Base-by-base conservation (phyloP, 2,113 vertebrate genomes). In the Hydrolagus affinis region DNA sequence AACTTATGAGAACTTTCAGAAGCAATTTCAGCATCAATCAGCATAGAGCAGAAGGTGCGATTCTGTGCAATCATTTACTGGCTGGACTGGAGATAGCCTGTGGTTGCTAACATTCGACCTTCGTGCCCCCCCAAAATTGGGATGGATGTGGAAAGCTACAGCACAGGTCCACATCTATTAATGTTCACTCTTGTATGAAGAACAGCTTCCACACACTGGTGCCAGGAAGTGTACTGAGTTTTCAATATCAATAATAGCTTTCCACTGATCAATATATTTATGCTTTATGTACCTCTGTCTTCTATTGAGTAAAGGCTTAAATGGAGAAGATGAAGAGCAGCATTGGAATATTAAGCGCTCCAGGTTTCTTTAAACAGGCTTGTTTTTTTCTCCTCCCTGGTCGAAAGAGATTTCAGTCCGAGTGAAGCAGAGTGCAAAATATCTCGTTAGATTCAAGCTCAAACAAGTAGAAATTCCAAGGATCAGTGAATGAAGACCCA, bases 1-100 rank as follows among this genome's bases (percentile, higher is more conserved):
- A 95, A 95, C 94, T 96, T 96, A 95, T 95, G 94, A 95, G 94
- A 95, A 95, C 94, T 95, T 96, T 95, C 95, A 94, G 92, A 95
- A 94, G 94, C 94, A 95, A 95, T 96, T 95, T 94, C 94, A 93
- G 90, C 94, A 94, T 95, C 94, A 93, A 96, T 96, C 94, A 95
- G 94, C 94, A 94, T 91, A 90, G 91, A 93, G 90, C 90, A 93
- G 93, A 93, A 93, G 93, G 91, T 90, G 88, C 85, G 70, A 94
- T 95, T 93, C 94, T 92, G 92, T 92, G 91, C 95, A 94, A 95
- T 95, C 94, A 95, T 95, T 95, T 95, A 95, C 95, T 88, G 88
- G 91, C 93, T 66, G 86, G 90, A 91, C 90, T 88, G 86, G 92
- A 91, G 88, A 85, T 90, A 89, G 90, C 89, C 89, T 88, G 90